phyloP scores from a whole-genome alignment of 1,140 invertebrate genomes.

The Caenorhabditis elegans region DNA sequence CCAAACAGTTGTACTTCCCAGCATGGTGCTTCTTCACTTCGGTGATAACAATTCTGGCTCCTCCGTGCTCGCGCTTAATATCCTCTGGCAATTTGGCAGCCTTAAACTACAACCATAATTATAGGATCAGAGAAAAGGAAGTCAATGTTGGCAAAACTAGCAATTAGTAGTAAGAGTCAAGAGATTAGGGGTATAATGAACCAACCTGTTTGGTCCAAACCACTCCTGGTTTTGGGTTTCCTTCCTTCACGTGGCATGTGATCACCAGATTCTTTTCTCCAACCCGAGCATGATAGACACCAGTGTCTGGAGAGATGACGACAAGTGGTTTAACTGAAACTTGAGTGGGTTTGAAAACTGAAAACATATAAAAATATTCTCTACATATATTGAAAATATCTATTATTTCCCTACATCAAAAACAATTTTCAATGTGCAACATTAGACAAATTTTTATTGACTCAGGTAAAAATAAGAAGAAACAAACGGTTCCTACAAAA shows the following conservation, averaged over 20 bases:
- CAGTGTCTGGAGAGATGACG: constrained; percentile 10
- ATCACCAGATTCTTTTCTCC: constrained; percentile 40
- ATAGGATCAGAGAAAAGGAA: neutral
- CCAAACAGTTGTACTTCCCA: constrained; percentile 34
- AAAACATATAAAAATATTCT: no score
- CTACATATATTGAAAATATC: no score
- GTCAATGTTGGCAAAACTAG: neutral
- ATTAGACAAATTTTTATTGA: no score
- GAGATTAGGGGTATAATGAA: neutral
- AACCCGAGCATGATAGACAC: constrained; percentile 26
- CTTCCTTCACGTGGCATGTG: constrained; percentile 27
- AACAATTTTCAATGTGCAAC: no score
- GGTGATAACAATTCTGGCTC: neutral
- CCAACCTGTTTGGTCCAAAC: constrained; percentile 34
- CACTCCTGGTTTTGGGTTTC: constrained; percentile 36
- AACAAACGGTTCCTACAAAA: no score
- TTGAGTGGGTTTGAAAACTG: no score
- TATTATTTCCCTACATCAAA: no score
- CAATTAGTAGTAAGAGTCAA: neutral
- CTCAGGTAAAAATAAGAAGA: no score
- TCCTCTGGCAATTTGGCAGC: constrained; percentile 16
- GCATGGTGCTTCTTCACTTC: neutral
- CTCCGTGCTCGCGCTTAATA: neutral
- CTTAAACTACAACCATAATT: neutral
- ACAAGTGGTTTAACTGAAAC: constrained; percentile 9